Percentiles rank a stretch among this genome's conserved stretches.
phyloP scores from a whole-genome alignment of 2,888 invertebrate species.

The Merodon equestris region DNA sequence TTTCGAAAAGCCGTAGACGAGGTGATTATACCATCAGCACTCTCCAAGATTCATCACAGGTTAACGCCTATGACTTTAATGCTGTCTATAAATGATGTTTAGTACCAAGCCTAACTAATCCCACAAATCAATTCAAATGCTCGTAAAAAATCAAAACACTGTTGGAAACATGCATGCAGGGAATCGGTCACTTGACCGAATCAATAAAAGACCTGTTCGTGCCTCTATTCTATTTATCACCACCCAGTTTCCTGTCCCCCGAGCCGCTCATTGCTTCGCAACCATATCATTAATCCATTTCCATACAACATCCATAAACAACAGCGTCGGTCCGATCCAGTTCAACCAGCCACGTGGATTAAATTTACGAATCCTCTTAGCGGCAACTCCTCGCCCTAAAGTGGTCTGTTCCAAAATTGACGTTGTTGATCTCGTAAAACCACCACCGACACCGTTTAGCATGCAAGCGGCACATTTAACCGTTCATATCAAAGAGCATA shows the following conservation, averaged over 20 bases:
- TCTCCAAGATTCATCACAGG: too few relatives aligned
- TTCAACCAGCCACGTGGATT: constrained; percentile 1
- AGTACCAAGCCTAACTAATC: too few relatives aligned
- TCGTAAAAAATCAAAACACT: too few relatives aligned
- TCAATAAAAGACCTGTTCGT: constrained; percentile 12
- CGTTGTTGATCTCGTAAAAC: constrained; percentile 46
- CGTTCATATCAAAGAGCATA: constrained; percentile 37
- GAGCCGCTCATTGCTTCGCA: too few relatives aligned
- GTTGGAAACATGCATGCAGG: too few relatives aligned
- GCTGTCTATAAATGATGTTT: too few relatives aligned
- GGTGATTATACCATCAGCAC: too few relatives aligned
- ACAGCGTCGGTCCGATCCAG: neutral
- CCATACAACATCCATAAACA: neutral
- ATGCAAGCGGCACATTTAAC: constrained; percentile 64
- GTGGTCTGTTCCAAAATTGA: constrained; percentile 15
- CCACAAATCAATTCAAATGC: too few relatives aligned
- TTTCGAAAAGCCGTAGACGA: too few relatives aligned
- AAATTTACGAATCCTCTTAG: constrained; percentile 58
- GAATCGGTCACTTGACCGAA: too few relatives aligned
- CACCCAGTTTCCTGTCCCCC: neutral
- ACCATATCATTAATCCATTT: constrained; percentile 9
- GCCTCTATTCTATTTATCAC: constrained; percentile 11
- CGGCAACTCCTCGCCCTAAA: constrained; percentile 20
- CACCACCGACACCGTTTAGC: constrained; percentile 40
- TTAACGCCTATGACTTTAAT: too few relatives aligned